Evolutionary conservation across 2,888 invertebrate species (phyloP).

Genomic region (Cantharis rustica): DNA sequence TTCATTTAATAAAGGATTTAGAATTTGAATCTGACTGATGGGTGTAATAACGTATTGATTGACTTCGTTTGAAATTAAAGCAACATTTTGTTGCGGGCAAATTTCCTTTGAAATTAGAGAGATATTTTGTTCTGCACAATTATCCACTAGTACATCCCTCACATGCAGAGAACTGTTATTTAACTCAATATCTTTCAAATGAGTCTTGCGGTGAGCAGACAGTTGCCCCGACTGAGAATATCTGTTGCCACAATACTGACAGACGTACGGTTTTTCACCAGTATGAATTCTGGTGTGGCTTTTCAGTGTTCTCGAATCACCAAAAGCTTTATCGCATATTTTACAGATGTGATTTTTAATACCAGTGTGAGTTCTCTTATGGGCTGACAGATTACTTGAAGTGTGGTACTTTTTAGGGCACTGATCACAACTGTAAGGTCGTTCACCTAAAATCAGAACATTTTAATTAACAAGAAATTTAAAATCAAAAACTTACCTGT

Average conservation of each 20-base stretch:
- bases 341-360: constrained; percentile 47
- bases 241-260: constrained; percentile 47
- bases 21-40: not conserved
- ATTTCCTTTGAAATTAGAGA: not conserved
- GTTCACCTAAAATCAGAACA: constrained; percentile 45
- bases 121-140: not conserved
- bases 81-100: not conserved
- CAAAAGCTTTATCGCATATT: constrained; percentile 50
- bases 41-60: not conserved
- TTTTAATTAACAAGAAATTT: not conserved
- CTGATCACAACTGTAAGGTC: constrained; percentile 49
- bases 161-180: not conserved
- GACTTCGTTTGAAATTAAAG: not conserved
- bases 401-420: constrained; percentile 51
- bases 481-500: constrained; percentile 43
- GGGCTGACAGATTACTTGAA: constrained; percentile 51
- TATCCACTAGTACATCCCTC: not conserved
- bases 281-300: constrained; percentile 50
- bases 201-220: constrained; percentile 48
- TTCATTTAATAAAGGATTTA: not conserved
- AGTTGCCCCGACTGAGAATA: constrained; percentile 52
- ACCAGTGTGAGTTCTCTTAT: constrained; percentile 49
- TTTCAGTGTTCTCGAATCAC: constrained; percentile 49
- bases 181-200: constrained; percentile 27
- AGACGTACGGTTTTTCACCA: constrained; percentile 51